Base-by-base conservation (phyloP, 2,888 invertebrate species). In the Stratiomys singularior region DNA sequence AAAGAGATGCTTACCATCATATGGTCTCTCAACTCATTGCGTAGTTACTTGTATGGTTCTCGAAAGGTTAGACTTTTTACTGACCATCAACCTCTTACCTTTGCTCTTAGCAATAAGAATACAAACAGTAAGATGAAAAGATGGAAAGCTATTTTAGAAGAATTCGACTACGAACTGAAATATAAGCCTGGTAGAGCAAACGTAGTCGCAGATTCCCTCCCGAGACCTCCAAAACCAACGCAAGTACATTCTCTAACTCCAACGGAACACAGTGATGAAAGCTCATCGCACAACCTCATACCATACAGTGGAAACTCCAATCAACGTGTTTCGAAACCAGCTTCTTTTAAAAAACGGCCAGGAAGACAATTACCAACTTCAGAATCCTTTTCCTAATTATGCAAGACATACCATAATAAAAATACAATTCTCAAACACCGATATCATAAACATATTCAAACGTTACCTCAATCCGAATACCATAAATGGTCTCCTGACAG, bases 61-160 rank as follows among this genome's bases (percentile, higher is more conserved):
- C 15, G 25, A 1, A 69, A 69, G 44, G 46, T 69, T 2, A 71
- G 7, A n/a, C 44, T 46, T 9, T 52, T 4, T 13, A 52, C 52
- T 13, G 52, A 52, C 15, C 52, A 52, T 13, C 52, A 52, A 15
- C 52, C 46, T 30, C 37, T 30, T 15, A 67, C 69, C 0, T 71
- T 18, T 11, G 71, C 71, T 0, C 18, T 46, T 11, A 44, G 23
- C 27, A 67, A 67, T 44, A 67, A 67, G 37, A 67, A 67, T 23
- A 67, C 37, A n/a, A 67, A 67, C 46, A 18, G n/a, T 9, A 71
- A 71, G n/a, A 46, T 71, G 46, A 44, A 71, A 2, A 44, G 18
- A 15, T 71, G 71, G 18, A 71, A 71, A 47, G 71, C 44, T 30
- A 3, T 46, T 21, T 46, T 71, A 4, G 52, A 52, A 18, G 52